Evolutionary conservation across 2,113 vertebrate species (phyloP), one percentile per base, ranked within the genome.

Genomic region (Gopherus flavomarginatus): DNA sequence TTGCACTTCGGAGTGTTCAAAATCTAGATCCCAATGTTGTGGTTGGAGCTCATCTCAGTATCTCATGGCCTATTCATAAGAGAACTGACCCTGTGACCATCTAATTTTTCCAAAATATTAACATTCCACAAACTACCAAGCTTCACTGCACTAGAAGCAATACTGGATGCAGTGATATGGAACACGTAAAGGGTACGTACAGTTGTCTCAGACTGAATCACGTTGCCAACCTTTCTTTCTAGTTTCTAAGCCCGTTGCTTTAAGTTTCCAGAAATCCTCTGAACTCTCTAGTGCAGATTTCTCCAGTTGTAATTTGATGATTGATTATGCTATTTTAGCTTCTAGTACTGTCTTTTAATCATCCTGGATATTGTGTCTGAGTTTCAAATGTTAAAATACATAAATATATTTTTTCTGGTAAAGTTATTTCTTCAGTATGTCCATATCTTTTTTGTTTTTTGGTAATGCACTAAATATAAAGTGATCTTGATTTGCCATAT

Each of bases 391-490:
- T 1, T 1, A 78, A 77, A 94, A 49, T 52, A 3, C 6, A 17
- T 42, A 44, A 44, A 27, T 44, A 6, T 52, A 47, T 85, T 90
- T 81, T 87, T 87, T 42, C 0, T 22, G 83, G n/a, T 78, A 31
- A 85, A 72, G 10, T 50, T 56, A 59, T 49, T 35, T 75, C 27
- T 75, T 93, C 78, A 49, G 11, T 85, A 88, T 92, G 80, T 83
- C 92, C 91, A 24, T 16, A 27, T 57, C 59, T 91, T 85, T 52
- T 29, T 31, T 27, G 56, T 53, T 96, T 83, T n/a, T 90, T 4
- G 52, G 62, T 92, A 92, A 75, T 57, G 4, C 38, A 54, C 65
- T 90, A 96, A 89, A 87, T 93, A 87, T 35, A 94, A 96, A 96
- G 13, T 84, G 75, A 0, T 88, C 42, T 85, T 91, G 93, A 86